Evolutionary conservation across 2,888 invertebrate species (phyloP).

Genomic region (Drosophila neotestacea): DNA sequence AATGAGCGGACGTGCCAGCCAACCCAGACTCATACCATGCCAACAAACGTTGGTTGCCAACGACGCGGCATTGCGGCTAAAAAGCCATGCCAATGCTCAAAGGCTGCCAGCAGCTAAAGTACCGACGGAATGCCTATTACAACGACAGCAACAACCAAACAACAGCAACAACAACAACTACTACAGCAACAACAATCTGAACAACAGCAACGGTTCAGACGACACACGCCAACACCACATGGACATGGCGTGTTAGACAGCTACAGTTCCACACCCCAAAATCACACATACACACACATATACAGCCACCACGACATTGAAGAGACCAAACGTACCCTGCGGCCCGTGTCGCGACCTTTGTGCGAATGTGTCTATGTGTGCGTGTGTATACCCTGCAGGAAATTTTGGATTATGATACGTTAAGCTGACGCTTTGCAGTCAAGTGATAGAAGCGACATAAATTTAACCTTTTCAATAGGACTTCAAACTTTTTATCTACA

Average conservation of each 20-base stretch:
- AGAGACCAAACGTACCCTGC: conserved; percentile 43
- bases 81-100: conserved; percentile 74
- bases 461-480: too few species aligned
- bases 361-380: conserved; percentile 25
- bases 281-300: conserved; percentile 22
- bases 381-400: conserved; percentile 17
- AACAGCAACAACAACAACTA: conserved; percentile 37
- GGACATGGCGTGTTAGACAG: conserved; percentile 63
- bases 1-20: conserved; percentile 72
- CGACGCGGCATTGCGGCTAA: conserved; percentile 76
- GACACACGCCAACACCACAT: conserved; percentile 66
- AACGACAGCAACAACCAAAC: conserved; percentile 52
- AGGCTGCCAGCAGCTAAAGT: conserved; percentile 64
- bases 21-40: conserved; percentile 49
- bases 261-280: conserved; percentile 41
- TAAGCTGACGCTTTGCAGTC: background rate
- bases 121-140: conserved; percentile 71
- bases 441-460: too few species aligned
- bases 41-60: conserved; percentile 56
- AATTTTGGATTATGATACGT: conserved; percentile 2
- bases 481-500: too few species aligned
- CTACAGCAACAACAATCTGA: conserved; percentile 31
- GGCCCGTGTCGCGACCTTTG: conserved; percentile 58
- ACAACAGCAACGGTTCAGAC: conserved; percentile 49
- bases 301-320: conserved; percentile 35